Evolutionary conservation across 2,113 vertebrate genomes (phyloP), one percentile per base, ranked within the genome.

Genomic region (Heterotilapia buettikoferi): DNA sequence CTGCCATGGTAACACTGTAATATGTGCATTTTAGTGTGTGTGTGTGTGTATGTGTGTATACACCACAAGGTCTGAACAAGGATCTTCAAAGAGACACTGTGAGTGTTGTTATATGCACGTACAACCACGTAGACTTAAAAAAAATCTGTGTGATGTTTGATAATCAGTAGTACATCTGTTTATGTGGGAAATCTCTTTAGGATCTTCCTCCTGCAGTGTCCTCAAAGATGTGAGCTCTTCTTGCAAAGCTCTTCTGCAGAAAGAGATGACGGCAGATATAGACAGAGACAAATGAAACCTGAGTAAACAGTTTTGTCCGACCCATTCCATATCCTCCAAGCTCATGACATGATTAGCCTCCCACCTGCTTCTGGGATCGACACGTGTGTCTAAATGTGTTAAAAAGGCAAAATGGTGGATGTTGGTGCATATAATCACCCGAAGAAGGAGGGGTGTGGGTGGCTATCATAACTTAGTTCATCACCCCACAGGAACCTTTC

Each of bases 1-100:
- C 90, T 95, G 95, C 94, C 94, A 96, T 96, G 94, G 94, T 91
- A 95, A 96, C 93, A 21, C 91, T 92, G 88, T 86, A 57, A 93
- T 86, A 81, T 82, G 14, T 68, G 52, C 83, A 73, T 59, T 36
- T 89, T 54, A 84, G n/a, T 92, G 63, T 83, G 79, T 63, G 59
- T 63, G 71, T 84, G 80, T 11, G 71, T 90, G 88, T 19, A n/a
- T n/a, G 47, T 88, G 68, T 86, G 78, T 18, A 11, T 86, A 38
- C 45, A 85, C 63, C 82, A 66, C 36, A 85, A 53, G 26, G 66
- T 87, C 81, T 89, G 84, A 87, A 85, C 63, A 89, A 63, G 63
- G 59, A 68, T 80, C 45, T 80, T n/a, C 10, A 88, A 80, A 85
- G 73, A 81, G 80, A 83, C 21, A 57, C 12, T 71, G 53, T 83